These are phyloP conservation scores for Parazoanthus darwini DNA, from an alignment of 92 coral and sea anemone species.

Conservation along the genomic window DNA sequence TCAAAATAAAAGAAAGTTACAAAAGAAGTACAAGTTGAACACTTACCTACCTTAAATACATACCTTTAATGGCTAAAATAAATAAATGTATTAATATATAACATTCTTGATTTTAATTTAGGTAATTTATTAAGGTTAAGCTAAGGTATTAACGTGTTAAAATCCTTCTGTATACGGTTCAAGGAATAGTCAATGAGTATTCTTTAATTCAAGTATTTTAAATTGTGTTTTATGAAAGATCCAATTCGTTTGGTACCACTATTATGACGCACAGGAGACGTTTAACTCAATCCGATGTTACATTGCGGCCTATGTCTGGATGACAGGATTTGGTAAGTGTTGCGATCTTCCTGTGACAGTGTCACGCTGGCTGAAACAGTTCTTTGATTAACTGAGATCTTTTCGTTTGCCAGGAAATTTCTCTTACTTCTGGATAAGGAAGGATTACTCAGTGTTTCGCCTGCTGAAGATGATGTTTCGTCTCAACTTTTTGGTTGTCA, in stretches of 20 bases:
- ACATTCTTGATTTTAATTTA: too few relatives aligned
- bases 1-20: too few relatives aligned
- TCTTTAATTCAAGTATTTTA: not conserved
- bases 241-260: conserved; percentile 99
- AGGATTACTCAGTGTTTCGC: conserved; percentile 95
- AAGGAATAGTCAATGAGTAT: too few relatives aligned
- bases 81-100: too few relatives aligned
- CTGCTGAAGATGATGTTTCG: conserved; percentile 97
- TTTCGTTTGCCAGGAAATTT: conserved; percentile 77
- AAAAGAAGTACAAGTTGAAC: too few relatives aligned
- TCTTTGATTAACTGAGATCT: not conserved
- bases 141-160: too few relatives aligned
- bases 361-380: not conserved
- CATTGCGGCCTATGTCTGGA: conserved; percentile 95
- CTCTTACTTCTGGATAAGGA: conserved; percentile 93
- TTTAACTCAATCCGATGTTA: conserved; percentile 96
- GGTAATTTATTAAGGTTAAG: too few relatives aligned
- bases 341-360: not conserved
- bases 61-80: too few relatives aligned
- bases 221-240: conserved; percentile 49
- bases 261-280: conserved; percentile 95
- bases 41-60: too few relatives aligned
- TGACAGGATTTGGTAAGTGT: conserved; percentile 97
- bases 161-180: too few relatives aligned
- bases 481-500: conserved; percentile 95